Evolutionary conservation across 2,888 invertebrate species (phyloP), one percentile per base, ranked within the genome.

Genomic region (Ametastegia equiseti): DNA sequence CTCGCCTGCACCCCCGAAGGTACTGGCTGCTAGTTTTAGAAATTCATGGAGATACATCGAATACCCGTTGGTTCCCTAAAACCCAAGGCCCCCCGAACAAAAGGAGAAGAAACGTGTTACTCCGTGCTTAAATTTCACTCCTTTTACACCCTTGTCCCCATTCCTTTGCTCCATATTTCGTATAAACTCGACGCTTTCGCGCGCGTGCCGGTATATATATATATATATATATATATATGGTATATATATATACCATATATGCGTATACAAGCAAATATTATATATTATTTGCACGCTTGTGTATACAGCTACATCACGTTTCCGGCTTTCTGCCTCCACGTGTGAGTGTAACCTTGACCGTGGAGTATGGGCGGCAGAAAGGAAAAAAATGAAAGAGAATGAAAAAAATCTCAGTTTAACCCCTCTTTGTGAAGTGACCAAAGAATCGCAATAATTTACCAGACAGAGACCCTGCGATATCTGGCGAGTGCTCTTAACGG

Each of bases 401-500:
- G 15, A 67, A 39, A 54, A 60, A 78, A 78, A 60, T 78, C 78
- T 60, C 27, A 45, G 78, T 36, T 78, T 47, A 60, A 45, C 73
- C 78, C 60, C 78, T 78, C 78, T 78, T 78, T 78, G 78, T 78
- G 60, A 78, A 78, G 78, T 78, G 60, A 78, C 78, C 78, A 45
- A 78, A 60, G 57, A 63, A 57, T 78, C 78, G 78, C 45, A 78
- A 78, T 78, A 60, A 78, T 78, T 78, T 60, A 60, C 78, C 60
- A 23, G 54, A 60, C 60, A 27, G 42, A 23, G 60, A 60, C 78
- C 78, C n/a, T n/a, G 57, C 60, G 78, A 78, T 78, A 60, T 78
- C 78, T 78, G 60, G 60, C 84, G 81, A 86, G 84, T 85, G 86
- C 86, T 86, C 84, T 86, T 86, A 86, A 86, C 86, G 83, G 85